phyloP scores from a whole-genome alignment of 2,888 invertebrate genomes.

The Trilocha varians region DNA sequence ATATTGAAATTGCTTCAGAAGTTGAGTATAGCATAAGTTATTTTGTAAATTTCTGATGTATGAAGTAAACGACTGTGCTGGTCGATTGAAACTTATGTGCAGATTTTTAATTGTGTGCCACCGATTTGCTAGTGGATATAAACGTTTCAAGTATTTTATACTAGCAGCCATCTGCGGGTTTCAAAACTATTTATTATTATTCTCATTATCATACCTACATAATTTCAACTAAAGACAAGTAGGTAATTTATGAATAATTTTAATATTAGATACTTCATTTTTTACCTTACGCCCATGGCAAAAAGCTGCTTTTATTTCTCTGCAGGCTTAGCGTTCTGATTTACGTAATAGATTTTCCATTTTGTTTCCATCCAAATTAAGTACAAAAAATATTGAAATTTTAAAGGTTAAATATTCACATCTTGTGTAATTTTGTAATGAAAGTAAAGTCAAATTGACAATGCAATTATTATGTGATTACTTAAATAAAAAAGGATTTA shows the following conservation, averaged over 20 bases:
- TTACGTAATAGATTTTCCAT: constrained; percentile 2
- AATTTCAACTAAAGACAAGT: too few species aligned
- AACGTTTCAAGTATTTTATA: background rate
- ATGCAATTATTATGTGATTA: too few species aligned
- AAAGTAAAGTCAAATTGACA: background rate
- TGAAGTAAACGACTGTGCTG: background rate
- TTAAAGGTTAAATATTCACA: background rate
- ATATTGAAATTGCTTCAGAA: background rate
- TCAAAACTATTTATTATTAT: too few species aligned
- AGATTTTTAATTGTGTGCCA: background rate
- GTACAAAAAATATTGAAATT: background rate
- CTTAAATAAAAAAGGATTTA: background rate
- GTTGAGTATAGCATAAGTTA: background rate
- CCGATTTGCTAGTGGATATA: background rate
- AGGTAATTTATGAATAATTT: background rate
- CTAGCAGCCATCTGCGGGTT: background rate
- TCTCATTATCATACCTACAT: too few species aligned
- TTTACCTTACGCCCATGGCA: constrained; percentile 22
- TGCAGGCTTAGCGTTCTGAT: background rate
- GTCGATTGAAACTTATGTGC: background rate
- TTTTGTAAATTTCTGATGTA: background rate
- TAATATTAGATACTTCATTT: background rate
- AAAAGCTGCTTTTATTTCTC: constrained; percentile 1
- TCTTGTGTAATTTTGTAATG: background rate
- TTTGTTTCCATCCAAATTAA: constrained; percentile 9